A percentile compares a stretch with the other conserved stretches of the same genome.
Conservation (phyloP, 2,797 vertebrate species). For the Mastacembelus armatus region DNA sequence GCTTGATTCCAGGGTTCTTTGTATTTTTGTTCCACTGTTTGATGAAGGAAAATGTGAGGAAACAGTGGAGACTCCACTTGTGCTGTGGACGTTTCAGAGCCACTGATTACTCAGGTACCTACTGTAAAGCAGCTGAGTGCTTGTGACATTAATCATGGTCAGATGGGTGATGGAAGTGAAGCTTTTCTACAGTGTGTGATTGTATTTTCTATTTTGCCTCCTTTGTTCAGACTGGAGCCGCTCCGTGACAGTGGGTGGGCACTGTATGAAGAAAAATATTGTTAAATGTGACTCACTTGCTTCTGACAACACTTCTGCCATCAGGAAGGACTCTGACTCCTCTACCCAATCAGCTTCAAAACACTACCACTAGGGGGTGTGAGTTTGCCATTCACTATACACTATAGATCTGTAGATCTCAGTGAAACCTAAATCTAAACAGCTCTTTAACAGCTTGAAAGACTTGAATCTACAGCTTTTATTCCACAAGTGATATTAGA, state of each 20-base stretch:
- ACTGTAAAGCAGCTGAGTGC: neutral
- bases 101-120: slow-evolving; percentile 83
- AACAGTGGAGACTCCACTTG: slow-evolving; percentile 86
- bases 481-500: too few relatives aligned
- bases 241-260: slow-evolving; percentile 58
- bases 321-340: slow-evolving; percentile 75
- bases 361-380: slow-evolving; percentile 52
- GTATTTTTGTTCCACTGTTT: slow-evolving; percentile 93
- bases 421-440: too few relatives aligned
- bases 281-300: slow-evolving; percentile 68
- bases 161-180: neutral
- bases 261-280: slow-evolving; percentile 60
- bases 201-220: slow-evolving; percentile 7
- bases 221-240: slow-evolving; percentile 84
- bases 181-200: slow-evolving; percentile 1
- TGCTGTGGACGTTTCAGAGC: slow-evolving; percentile 82
- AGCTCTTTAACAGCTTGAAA: neutral
- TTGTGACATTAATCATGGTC: neutral
- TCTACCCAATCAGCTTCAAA: slow-evolving; percentile 18
- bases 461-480: neutral
- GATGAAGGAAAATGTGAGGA: slow-evolving; percentile 91
- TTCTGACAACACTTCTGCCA: slow-evolving; percentile 73
- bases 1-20: slow-evolving; percentile 84
- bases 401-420: too few relatives aligned
- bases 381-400: neutral